Base-by-base conservation (phyloP, 2,113 vertebrate species). In the Syrmaticus mikado region DNA sequence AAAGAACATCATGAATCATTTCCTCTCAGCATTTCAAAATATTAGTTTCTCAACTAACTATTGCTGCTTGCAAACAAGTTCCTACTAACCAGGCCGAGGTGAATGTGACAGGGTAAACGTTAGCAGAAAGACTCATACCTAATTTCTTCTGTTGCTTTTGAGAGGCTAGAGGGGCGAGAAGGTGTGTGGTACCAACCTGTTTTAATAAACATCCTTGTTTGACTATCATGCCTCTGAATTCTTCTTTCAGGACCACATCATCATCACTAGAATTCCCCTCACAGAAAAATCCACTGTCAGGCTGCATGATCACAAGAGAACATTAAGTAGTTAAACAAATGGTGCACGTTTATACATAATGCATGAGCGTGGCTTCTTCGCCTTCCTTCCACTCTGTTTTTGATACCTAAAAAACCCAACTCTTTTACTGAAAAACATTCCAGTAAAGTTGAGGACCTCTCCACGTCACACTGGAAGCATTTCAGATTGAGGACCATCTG, bases 181-280 rank as follows among this genome's bases (percentile, higher is more conserved):
- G 14, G 18, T 1, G 4, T 28, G 17, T 15, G 72, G 52, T 52
- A 96, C 96, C 96, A 41, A 99, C 99, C 98, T 99, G 99, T 96
- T 99, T 99, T 61, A 99, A 97, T 90, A 99, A 96, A 85, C 99
- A 99, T 50, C 99, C 99, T 84, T 99, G 99, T 92, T 99, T 99
- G 30, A 99, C 94, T 83, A 99, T 97, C n/a, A 98, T 96, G 20
- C 99, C 99, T 97, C 99, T 98, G 97, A 99, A 99, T 95, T 99
- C 99, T 92, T 99, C 99, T 92, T 98, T 99, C 90, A 99, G 13
- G 65, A 99, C 94, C 46, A 97, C 94, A 4, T 99, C 99, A 32
- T 99, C 99, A 79, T 99, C 99, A 67, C 99, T 99, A 83, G 99
- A 99, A 96, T 99, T 99, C 45, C 98, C 99, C 92, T 99, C 99